phyloP scores from a whole-genome alignment of 2,888 invertebrate genomes.

The Hyalella azteca region DNA sequence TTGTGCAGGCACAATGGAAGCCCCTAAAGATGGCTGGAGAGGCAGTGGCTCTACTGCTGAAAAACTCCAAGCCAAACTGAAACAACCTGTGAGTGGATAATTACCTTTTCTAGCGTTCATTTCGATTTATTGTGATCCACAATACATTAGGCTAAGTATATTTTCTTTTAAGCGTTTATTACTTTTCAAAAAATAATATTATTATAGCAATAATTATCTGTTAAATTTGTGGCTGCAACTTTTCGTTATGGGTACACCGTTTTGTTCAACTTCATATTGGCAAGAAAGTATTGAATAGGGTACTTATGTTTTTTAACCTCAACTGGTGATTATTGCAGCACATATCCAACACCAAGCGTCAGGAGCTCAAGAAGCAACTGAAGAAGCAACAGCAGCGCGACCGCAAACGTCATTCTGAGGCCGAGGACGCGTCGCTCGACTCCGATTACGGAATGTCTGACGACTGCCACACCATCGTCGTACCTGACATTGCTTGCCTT shows the following conservation, averaged over 20 bases:
- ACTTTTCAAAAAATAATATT: no score
- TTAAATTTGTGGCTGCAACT: no score
- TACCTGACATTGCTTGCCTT: slow-evolving; percentile 12
- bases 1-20: neutral
- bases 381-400: slow-evolving; percentile 60
- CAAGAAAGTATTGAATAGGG: no score
- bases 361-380: slow-evolving; percentile 60
- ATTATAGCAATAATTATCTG: no score
- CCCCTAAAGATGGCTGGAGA: neutral
- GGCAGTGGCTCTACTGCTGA: neutral
- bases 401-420: slow-evolving; percentile 58
- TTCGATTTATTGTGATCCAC: no score
- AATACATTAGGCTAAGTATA: no score
- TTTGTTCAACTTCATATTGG: no score
- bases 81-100: neutral
- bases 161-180: no score
- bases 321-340: slow-evolving; percentile 56
- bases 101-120: no score
- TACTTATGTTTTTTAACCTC: no score
- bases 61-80: slow-evolving; percentile 8
- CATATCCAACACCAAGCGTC: slow-evolving; percentile 60
- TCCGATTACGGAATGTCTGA: neutral
- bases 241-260: no score
- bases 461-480: neutral
- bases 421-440: slow-evolving; percentile 40